Base-by-base conservation (phyloP, 2,113 vertebrate species). In the Dermatemys mawii region DNA sequence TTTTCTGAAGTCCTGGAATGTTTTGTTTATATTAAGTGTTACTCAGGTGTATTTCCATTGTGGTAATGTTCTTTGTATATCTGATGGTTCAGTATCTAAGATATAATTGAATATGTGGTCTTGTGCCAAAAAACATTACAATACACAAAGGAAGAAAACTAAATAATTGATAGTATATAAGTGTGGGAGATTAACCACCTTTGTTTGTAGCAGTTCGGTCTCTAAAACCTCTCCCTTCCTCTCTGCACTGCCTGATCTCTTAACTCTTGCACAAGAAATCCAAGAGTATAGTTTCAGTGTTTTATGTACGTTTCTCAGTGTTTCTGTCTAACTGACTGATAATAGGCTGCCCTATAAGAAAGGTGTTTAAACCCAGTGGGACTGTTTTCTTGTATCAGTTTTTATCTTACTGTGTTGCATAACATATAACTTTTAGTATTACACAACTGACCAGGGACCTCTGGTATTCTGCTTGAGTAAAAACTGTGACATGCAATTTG, bases 391-490 rank as follows among this genome's bases (percentile, higher is more conserved):
- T 85, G 50, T 53, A 27, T 4, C 44, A 10, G 53, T 80, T 83
- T 1, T 21, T 83, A 63, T 21, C 38, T 81, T 16, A 8, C 6
- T 17, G 3, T 38, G 8, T 8, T 8, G 24, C 86, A 51, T 17
- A 54, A 24, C 16, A 27, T 91, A 78, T 8, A 27, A 9, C 53
- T 35, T 11, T 48, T 53, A 5, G 14, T 38, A 53, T 38, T 2
- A 32, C 1, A 3, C 9, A 2, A 1, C 3, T 46, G 17, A 1
- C 14, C 63, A 6, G 0, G 55, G 3, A 35, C n/a, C 19, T 11
- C n/a, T 38, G 35, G 63, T 17, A 70, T 38, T 70, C 63, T 38
- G 35, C 88, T 10, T 46, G 2, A 57, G 32, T 35, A 51, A 16
- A 49, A 88, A 44, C 49, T 51, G 27, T 41, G 51, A 26, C 19